Evolutionary conservation across 37 sponge, comb jelly and placozoan species (phyloP).

Genomic region (Haliclona indistincta): DNA sequence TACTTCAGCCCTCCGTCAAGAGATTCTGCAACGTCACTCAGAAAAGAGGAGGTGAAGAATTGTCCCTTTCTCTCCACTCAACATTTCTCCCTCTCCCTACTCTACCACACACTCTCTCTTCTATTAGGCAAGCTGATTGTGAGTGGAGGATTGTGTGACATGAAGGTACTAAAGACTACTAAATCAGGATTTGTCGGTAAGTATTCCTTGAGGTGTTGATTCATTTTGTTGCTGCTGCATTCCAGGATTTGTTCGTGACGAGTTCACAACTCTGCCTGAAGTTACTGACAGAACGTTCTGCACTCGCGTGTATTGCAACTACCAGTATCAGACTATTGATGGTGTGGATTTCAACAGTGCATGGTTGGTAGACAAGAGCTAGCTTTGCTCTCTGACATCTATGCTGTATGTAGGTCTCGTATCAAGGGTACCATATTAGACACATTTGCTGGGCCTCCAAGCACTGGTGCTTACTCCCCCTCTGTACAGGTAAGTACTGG

Average conservation of each 20-base stretch:
- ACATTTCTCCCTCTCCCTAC: neutral
- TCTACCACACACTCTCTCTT: neutral
- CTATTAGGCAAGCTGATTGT: neutral
- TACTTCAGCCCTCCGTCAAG: slow-evolving; percentile 13
- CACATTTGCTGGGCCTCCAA: slow-evolving; percentile 58
- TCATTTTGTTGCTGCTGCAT: neutral
- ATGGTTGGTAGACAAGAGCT: slow-evolving; percentile 29
- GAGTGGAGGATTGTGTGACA: slow-evolving; percentile 38
- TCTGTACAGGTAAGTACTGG: slow-evolving; percentile 61
- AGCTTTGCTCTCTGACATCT: neutral
- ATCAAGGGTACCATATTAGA: slow-evolving; percentile 42
- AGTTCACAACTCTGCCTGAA: slow-evolving; percentile 53
- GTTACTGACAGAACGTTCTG: slow-evolving; percentile 45
- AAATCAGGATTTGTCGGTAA: slow-evolving; percentile 68
- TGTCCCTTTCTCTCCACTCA: neutral
- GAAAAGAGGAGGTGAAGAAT: slow-evolving; percentile 31
- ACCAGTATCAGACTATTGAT: slow-evolving; percentile 17
- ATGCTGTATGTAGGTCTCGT: neutral
- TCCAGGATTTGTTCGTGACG: slow-evolving; percentile 44
- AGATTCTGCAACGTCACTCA: slow-evolving; percentile 43
- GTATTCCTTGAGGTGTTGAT: neutral
- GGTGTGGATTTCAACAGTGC: slow-evolving; percentile 42
- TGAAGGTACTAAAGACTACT: slow-evolving; percentile 66
- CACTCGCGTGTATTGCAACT: slow-evolving; percentile 36
- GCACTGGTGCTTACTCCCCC: slow-evolving; percentile 45